Base-by-base conservation (phyloP, 2,888 invertebrate species). In the Ctenicera cuprea region DNA sequence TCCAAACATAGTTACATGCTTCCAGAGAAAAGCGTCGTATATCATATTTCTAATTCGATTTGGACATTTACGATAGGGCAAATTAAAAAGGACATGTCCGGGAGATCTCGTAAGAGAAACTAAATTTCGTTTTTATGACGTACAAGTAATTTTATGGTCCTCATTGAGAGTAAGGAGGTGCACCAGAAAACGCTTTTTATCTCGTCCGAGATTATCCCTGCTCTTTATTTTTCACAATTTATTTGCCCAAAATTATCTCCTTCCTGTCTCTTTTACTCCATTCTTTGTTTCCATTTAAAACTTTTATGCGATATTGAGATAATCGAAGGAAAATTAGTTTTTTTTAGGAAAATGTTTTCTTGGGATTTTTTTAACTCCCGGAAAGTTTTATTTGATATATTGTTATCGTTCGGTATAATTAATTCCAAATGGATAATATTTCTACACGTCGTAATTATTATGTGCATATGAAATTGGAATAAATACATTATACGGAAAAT, bases 1-100 rank as follows among this genome's bases (percentile, higher is more conserved):
- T 33, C 54, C 30, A 14, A 33, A 54, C 14, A 54, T 8, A 54
- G 38, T 37, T 59, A 3, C 18, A 37, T 48, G 48, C 18, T 18
- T 48, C 20, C 12, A 38, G 38, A 5, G 59, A 43, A 9, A 18
- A 63, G n/a, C 62, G 16, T 14, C 62, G 43, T 45, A 63, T 64
- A 62, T 62, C 62, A 45, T 45, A 26, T 64, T 64, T 64, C 64
- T 64, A 64, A 64, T 64, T 64, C 37, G 64, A 64, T 64, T 50
- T 22, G 30, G 50, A 64, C 50, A 22, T 50, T 64, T 64, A 50
- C 50, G 64, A 50, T 50, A 45, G 22, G 20, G 37, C 30, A 64
- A 64, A 64, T 64, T 64, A 64, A 50, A 64, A 64, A 62, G 30
- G 64, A 64, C 64, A 50, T 50, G 64, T 64, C 33, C 14, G 50